Conservation (phyloP, 1,140 invertebrate species). For the Zaprionus inermis region DNA sequence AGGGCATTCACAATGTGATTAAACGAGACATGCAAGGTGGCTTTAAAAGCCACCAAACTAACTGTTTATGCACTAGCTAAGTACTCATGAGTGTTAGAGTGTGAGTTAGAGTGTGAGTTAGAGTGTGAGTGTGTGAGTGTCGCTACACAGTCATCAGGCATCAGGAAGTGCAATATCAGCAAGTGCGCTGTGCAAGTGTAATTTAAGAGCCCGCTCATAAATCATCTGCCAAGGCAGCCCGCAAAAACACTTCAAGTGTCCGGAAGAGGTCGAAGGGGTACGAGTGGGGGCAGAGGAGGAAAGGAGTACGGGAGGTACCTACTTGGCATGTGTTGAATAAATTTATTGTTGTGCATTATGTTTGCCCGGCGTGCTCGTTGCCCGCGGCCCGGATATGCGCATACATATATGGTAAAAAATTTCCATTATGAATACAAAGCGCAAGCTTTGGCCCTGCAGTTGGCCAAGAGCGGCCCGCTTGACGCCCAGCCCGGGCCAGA, state of each 20-base stretch:
- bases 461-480: no score
- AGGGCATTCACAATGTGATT: conserved; percentile 45
- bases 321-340: conserved; percentile 76
- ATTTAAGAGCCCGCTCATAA: conserved; percentile 67
- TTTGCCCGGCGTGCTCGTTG: conserved; percentile 45
- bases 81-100: background rate
- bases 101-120: background rate
- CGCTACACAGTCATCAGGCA: conserved; percentile 33
- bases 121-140: conserved; percentile 1
- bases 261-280: background rate
- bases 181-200: conserved; percentile 62
- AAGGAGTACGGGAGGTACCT: background rate
- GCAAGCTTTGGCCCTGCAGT: conserved; percentile 53
- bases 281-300: no score
- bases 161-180: conserved; percentile 75
- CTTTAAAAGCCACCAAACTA: conserved; percentile 58
- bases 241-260: conserved; percentile 56
- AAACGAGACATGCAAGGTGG: conserved; percentile 26
- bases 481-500: conserved; percentile 7
- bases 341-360: conserved; percentile 82
- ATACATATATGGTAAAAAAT: conserved; percentile 56
- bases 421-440: conserved; percentile 76
- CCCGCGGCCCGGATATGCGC: background rate
- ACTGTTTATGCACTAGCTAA: conserved; percentile 30
- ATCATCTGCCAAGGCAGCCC: conserved; percentile 56